These are phyloP conservation scores for Drosophila watanabei DNA, from an alignment of 1,140 invertebrate genomes.

Conservation along the genomic window DNA sequence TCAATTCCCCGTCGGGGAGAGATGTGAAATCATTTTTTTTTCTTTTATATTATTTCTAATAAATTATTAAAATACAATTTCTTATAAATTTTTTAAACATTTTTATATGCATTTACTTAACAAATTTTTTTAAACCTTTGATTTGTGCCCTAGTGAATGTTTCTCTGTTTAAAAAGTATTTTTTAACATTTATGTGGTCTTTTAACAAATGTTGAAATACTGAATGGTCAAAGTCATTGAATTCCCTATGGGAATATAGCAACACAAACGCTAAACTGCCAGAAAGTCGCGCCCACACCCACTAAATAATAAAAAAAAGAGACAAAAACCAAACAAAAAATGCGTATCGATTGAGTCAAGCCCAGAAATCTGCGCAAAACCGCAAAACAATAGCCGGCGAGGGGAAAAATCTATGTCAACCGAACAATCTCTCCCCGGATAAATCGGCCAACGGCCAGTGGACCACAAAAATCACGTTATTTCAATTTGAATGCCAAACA, in stretches of 20 bases:
- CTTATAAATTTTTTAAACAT: background rate
- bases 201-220: background rate
- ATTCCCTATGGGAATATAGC: slow-evolving; percentile 5
- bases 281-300: slow-evolving; percentile 57
- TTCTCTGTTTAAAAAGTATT: background rate
- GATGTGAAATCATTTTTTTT: background rate
- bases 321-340: slow-evolving; percentile 45
- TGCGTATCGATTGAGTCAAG: slow-evolving; percentile 73
- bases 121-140: background rate
- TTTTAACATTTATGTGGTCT: background rate
- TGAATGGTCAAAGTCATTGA: slow-evolving; percentile 18
- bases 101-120: background rate
- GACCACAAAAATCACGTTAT: slow-evolving; percentile 83
- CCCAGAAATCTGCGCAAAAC: slow-evolving; percentile 73
- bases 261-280: slow-evolving; percentile 20
- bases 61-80: background rate
- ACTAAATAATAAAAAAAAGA: slow-evolving; percentile 30
- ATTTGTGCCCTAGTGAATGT: background rate
- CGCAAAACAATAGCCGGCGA: slow-evolving; percentile 72
- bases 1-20: slow-evolving; percentile 86
- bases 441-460: slow-evolving; percentile 48
- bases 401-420: slow-evolving; percentile 67
- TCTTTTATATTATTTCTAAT: background rate
- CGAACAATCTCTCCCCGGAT: slow-evolving; percentile 17
- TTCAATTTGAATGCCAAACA: slow-evolving; percentile 80